Percentiles rank a stretch among this genome's conserved stretches.
Conservation (phyloP, 2,797 vertebrate species). For the Halcyon chelicuti region DNA sequence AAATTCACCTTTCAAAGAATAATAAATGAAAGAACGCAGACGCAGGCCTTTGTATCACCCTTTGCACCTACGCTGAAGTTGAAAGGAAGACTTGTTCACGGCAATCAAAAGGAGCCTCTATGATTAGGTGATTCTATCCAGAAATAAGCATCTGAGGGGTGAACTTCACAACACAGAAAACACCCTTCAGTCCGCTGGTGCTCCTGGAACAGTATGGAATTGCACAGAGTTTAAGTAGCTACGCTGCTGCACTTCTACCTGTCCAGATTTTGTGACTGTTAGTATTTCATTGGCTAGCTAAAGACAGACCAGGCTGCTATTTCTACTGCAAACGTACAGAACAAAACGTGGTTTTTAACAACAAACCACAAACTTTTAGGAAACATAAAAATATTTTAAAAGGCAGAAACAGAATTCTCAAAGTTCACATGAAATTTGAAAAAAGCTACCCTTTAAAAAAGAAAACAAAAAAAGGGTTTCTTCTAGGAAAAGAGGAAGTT, state of each 20-base stretch:
- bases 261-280: not conserved
- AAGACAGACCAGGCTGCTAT: not conserved
- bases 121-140: not conserved
- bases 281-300: not conserved
- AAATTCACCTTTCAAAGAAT: constrained; percentile 7
- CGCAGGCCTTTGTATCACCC: not conserved
- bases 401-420: not conserved
- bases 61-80: not conserved
- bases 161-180: not conserved
- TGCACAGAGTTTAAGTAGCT: not conserved
- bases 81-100: not conserved
- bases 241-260: not conserved
- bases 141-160: not conserved
- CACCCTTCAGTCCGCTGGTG: not conserved
- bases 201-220: not conserved
- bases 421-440: not conserved
- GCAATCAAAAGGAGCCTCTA: not conserved
- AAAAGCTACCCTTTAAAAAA: too few species aligned
- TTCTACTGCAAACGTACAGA: not conserved
- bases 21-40: not conserved
- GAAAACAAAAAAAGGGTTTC: not conserved
- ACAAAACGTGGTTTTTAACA: not conserved
- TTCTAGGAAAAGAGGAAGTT: not conserved
- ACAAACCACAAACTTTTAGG: not conserved
- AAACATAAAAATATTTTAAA: not conserved